Conservation (phyloP, 1,140 invertebrate species). For the Ylistrum balloti region DNA sequence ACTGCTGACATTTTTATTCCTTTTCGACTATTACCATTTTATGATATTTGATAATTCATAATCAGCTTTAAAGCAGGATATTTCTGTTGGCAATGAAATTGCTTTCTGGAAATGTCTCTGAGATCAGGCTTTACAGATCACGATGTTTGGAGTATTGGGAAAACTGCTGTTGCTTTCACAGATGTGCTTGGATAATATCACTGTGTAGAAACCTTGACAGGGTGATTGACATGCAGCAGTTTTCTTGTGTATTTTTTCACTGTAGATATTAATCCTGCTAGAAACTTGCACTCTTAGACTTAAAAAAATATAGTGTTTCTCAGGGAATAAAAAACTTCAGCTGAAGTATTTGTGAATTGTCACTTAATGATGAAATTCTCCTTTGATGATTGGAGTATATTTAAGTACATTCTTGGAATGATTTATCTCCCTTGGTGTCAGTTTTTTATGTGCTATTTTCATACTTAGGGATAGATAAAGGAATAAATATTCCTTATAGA, state of each 20-base stretch:
- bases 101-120: background rate
- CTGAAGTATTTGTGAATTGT: background rate
- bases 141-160: background rate
- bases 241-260: background rate
- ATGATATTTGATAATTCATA: background rate
- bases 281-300: conserved; percentile 1
- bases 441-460: background rate
- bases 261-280: background rate
- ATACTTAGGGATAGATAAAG: background rate
- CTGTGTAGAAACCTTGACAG: background rate
- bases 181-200: background rate
- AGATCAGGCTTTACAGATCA: background rate
- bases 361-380: background rate
- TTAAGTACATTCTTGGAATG: background rate
- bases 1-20: too few species aligned
- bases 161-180: background rate
- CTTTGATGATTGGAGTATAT: background rate
- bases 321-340: background rate
- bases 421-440: background rate
- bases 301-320: background rate
- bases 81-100: background rate
- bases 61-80: background rate
- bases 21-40: background rate
- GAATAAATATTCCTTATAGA: background rate
- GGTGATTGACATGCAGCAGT: background rate